These are phyloP conservation scores for Diogma glabrata DNA, from an alignment of 2,888 invertebrate genomes.

Conservation along the genomic window DNA sequence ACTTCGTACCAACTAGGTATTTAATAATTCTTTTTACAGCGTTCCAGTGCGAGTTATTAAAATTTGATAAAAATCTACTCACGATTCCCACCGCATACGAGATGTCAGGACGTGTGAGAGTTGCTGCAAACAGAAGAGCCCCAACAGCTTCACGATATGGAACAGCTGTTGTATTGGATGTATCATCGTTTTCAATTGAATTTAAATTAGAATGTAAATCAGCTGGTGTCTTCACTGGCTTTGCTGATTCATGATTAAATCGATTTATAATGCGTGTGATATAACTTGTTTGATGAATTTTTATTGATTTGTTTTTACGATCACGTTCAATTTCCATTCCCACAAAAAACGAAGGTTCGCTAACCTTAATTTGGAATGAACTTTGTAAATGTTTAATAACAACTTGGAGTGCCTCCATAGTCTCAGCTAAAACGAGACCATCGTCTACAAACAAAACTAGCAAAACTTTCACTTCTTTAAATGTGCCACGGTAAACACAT, in stretches of 20 bases:
- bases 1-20: not conserved
- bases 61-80: constrained; percentile 16
- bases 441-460: too few species aligned
- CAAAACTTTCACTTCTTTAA: too few species aligned
- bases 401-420: not conserved
- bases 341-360: not conserved
- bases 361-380: not conserved
- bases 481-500: too few species aligned
- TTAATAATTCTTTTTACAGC: constrained; percentile 2
- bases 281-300: too few species aligned
- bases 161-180: too few species aligned
- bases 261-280: too few species aligned
- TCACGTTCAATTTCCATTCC: not conserved
- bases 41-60: not conserved
- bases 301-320: not conserved
- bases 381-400: not conserved
- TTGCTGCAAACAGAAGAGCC: constrained; percentile 19
- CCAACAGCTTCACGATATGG: constrained; percentile 20
- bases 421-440: too few species aligned
- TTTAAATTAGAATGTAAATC: too few species aligned
- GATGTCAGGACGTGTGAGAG: constrained; percentile 21
- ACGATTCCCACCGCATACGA: constrained; percentile 19
- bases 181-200: too few species aligned
- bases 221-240: too few species aligned
- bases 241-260: too few species aligned